phyloP scores from a whole-genome alignment of 1,140 invertebrate genomes.

The Leptopilina boulardi region DNA sequence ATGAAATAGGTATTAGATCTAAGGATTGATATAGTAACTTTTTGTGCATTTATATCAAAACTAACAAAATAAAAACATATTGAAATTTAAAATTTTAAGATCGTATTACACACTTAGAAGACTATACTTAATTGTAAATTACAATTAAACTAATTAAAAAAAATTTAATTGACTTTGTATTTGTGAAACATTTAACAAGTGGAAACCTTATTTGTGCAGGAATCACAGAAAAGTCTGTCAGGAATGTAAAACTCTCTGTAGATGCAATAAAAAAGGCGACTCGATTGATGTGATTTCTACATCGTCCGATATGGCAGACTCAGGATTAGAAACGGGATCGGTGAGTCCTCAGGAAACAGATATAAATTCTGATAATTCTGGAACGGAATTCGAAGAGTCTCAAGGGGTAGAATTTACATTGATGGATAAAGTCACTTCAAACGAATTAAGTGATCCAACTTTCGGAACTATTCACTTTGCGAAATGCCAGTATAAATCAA shows the following conservation, averaged over 20 bases:
- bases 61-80: too few relatives aligned
- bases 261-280: constrained; percentile 42
- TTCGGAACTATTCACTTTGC: background rate
- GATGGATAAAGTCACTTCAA: constrained; percentile 73
- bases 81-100: too few relatives aligned
- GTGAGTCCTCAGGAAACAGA: constrained; percentile 72
- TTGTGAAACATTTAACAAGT: too few relatives aligned
- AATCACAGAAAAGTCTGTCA: background rate
- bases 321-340: constrained; percentile 78
- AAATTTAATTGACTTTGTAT: too few relatives aligned
- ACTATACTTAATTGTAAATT: too few relatives aligned
- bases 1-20: too few relatives aligned
- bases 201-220: background rate
- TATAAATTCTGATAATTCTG: constrained; percentile 73
- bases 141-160: too few relatives aligned
- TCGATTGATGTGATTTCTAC: constrained; percentile 47
- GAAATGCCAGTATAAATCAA: constrained; percentile 4
- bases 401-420: constrained; percentile 83
- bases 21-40: too few relatives aligned
- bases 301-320: constrained; percentile 77
- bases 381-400: constrained; percentile 71
- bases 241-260: background rate
- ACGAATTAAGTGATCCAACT: background rate
- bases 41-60: too few relatives aligned
- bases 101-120: too few relatives aligned